Base-by-base conservation (phyloP, 2,797 vertebrate genomes). In the Hemitrygon akajei region DNA sequence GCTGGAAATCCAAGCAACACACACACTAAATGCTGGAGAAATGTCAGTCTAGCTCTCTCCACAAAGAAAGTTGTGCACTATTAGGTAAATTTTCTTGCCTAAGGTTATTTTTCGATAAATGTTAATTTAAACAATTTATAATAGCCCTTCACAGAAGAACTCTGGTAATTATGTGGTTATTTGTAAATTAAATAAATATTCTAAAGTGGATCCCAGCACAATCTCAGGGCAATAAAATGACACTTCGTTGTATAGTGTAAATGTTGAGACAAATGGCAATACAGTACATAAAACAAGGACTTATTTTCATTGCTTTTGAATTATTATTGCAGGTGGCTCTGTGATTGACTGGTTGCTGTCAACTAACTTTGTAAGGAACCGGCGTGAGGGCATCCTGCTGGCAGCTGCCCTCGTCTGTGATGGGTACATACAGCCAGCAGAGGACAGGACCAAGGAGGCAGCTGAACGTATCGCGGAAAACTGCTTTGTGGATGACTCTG, bases 311-410 rank as follows among this genome's bases (percentile, higher is more conserved):
- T 80, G 56, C 0, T 94, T 94, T 79, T 0, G 71, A 94, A 80
- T 66, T 93, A 93, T 91, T 60, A 91, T n/a, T 93, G 63, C 95
- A 99, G 99, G 99, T 71, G 96, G 92, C 1, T 97, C 96, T 22
- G 98, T 98, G 94, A 95, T 98, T 2, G 99, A 99, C 94, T 99
- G 99, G 98, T 95, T 99, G 94, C 95, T 98, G 94, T 97, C 97
- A 10, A 97, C 96, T 93, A 96, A 95, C 14, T 98, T 97, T 7
- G 96, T 97, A 7, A 97, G 98, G 94, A 99, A 99, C 94, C 97
- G 97, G 75, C 95, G 96, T 0, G 99, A 99, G 95, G 98, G 97
- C 7, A 95, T 98, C 60, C 96, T 99, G 97, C 95, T 99, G 80
- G 97, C 98, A 22, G 97, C 98, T 1, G 98, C 98, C 0, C 97